Evolutionary conservation across 2,113 vertebrate genomes (phyloP).

Genomic region (Colaptes auratus): DNA sequence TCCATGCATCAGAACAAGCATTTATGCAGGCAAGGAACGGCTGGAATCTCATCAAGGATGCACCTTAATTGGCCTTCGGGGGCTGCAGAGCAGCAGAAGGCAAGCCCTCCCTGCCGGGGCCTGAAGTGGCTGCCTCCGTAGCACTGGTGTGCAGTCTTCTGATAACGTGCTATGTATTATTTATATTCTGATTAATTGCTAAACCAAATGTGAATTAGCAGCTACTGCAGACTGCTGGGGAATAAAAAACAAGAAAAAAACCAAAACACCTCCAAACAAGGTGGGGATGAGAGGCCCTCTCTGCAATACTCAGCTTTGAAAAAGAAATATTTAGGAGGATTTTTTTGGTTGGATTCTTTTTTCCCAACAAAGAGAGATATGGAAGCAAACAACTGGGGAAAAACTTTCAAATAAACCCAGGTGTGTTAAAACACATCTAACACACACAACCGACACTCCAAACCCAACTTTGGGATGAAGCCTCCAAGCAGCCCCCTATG

Average conservation of each 20-base stretch:
- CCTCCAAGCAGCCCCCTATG: background rate
- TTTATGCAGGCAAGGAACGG: background rate
- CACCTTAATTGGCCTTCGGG: constrained; percentile 46
- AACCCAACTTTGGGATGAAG: background rate
- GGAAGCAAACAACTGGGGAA: background rate
- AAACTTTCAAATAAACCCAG: background rate
- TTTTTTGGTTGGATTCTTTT: background rate
- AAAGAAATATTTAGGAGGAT: background rate
- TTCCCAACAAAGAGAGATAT: background rate
- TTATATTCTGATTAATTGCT: constrained; percentile 48
- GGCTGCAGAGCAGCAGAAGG: constrained; percentile 22
- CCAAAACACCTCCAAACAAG: background rate
- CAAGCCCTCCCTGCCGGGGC: background rate
- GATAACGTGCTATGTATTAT: constrained; percentile 54
- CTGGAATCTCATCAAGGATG: constrained; percentile 39
- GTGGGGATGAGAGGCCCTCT: background rate
- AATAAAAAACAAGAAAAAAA: background rate
- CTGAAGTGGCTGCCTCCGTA: background rate
- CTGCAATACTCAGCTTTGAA: background rate
- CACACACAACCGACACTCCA: background rate
- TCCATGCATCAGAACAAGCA: background rate
- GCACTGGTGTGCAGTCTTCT: background rate
- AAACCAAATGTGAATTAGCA: constrained; percentile 39
- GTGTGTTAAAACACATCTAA: background rate
- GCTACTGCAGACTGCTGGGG: background rate